phyloP scores from a whole-genome alignment of 2,888 invertebrate genomes.

The Hecatera dysodea region DNA sequence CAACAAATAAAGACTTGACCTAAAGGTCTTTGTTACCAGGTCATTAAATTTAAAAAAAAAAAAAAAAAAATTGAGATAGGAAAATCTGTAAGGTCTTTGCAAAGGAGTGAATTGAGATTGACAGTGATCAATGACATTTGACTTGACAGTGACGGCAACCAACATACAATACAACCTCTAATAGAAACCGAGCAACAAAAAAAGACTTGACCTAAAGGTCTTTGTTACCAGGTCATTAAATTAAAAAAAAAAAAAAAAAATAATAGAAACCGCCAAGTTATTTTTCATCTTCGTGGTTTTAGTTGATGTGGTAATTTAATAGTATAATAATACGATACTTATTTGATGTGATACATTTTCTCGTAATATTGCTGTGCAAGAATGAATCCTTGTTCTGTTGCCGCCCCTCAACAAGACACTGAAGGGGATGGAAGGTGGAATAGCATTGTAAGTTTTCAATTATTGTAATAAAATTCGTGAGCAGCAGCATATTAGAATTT shows the following conservation, averaged over 20 bases:
- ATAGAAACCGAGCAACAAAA: too few species aligned
- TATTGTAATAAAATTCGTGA: conserved; percentile 41
- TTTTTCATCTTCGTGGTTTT: conserved; percentile 61
- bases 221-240: too few species aligned
- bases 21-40: too few species aligned
- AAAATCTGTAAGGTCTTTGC: too few species aligned
- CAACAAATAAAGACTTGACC: too few species aligned
- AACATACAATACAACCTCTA: too few species aligned
- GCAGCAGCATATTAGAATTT: conserved; percentile 35
- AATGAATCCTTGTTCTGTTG: conserved; percentile 94
- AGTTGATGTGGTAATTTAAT: conserved; percentile 57
- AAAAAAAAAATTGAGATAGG: too few species aligned
- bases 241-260: too few species aligned
- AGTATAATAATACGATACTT: conserved; percentile 32
- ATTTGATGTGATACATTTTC: conserved; percentile 58
- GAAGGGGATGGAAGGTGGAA: conserved; percentile 97
- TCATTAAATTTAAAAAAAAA: too few species aligned
- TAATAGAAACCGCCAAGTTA: conserved; percentile 65
- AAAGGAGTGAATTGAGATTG: too few species aligned
- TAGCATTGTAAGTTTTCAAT: conserved; percentile 91
- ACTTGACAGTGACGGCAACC: conserved; percentile 55
- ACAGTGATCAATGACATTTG: too few species aligned
- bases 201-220: too few species aligned
- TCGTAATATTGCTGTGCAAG: conserved; percentile 50
- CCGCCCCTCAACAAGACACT: conserved; percentile 93